Conservation (phyloP, 1,140 invertebrate genomes). For the Drosophila suzukii region DNA sequence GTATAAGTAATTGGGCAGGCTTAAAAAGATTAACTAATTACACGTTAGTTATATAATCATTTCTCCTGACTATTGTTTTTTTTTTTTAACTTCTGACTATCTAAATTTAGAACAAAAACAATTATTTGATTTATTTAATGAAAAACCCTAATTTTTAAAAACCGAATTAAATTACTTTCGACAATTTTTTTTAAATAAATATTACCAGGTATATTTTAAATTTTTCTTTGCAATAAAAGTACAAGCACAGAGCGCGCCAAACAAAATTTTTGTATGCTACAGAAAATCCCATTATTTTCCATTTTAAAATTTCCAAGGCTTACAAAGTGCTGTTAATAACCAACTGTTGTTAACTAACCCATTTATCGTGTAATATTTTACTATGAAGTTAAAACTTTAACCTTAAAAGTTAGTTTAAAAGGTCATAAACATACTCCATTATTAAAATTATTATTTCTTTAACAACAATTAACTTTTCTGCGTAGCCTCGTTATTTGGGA, state of each 20-base stretch:
- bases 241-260: neutral
- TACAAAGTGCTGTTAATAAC: neutral
- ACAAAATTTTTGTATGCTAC: neutral
- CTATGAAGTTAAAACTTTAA: no score
- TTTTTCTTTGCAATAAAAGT: neutral
- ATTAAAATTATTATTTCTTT: no score
- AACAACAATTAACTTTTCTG: no score
- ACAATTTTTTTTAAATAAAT: neutral
- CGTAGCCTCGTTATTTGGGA: neutral
- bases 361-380: neutral
- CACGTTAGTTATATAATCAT: neutral
- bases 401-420: no score
- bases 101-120: no score
- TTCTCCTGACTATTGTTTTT: no score
- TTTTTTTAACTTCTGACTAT: no score
- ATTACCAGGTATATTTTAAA: neutral
- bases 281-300: slow-evolving; percentile 49
- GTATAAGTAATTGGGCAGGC: slow-evolving; percentile 13
- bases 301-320: neutral
- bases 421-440: no score
- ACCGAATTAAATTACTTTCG: no score
- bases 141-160: no score
- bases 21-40: neutral
- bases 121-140: no score
- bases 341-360: neutral